Base-by-base conservation (phyloP, 1,140 invertebrate species). In the Euborellia annulipes region DNA sequence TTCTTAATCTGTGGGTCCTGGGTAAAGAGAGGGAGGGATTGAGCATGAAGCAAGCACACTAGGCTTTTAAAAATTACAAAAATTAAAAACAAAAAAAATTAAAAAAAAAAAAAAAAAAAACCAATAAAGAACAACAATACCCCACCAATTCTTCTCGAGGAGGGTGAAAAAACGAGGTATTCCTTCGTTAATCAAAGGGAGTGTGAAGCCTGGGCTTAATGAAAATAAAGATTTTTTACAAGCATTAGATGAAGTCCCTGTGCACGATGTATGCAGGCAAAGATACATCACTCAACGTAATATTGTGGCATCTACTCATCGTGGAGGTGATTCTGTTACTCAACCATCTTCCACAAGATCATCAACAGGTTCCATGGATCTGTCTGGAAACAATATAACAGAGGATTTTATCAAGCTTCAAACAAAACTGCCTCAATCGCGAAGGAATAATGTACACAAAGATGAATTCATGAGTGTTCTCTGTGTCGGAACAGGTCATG, bases 351-450 rank as follows among this genome's bases (percentile, higher is more conserved):
- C 41, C 18, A 37, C 49, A 51, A 45, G 23, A 20, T 14, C 36
- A 39, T 20, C 38, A 8, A 39, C 38, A 7, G 42, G 43, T 34
- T 46, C 18, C 19, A 46, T 43, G 39, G 38, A 50, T 51, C 36
- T 50, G 16, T 50, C 49, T 50, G 49, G 49, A 44, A 41, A 50
- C n/a, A 23, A 51, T 16, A 43, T 51, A 49, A 50, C 46, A 7
- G 40, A 46, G 27, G 49, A 50, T 16, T 50, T 50, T 50, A 19
- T 50, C 38, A 51, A 50, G 48, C 30, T 2, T 22, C 23, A 40
- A 27, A 16, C 23, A 32, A 52, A 32, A 51, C 36, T 45, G 16
- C 43, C 43, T 45, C 18, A 39, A 7, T 18, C 23, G 36, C 38
- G 38, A 45, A 8, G 43, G 43, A 45, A 45, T 45, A 27, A 17